Evolutionary conservation across 1,140 invertebrate genomes (phyloP), one percentile per base, ranked within the genome.

Genomic region (Drosophila sp.): DNA sequence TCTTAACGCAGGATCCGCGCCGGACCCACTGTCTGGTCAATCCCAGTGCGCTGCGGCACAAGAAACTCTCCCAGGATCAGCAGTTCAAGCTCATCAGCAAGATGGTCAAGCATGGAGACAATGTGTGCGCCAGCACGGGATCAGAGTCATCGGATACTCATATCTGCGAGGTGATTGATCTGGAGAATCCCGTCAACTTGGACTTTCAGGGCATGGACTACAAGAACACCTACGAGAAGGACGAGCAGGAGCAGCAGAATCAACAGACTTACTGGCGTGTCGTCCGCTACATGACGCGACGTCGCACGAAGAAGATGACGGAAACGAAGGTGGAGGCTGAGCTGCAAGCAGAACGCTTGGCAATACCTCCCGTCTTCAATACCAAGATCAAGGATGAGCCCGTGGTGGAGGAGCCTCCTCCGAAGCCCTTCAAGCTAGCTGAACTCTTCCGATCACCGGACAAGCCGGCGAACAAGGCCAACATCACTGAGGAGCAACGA

Each of bases 161-260:
- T 40, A 84, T 91, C 13, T 91, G 89, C 71, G 87, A 91, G 27
- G 73, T 90, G 4, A 82, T 91, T 4, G 90, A 91, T 46, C 62
- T 91, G 50, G 87, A 91, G 14, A 92, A 92, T 67, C 91, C 91
- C 0, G 46, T 91, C 25, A 61, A 69, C 1, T 32, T 91, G 27
- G 90, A 92, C 34, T 91, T 91, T n/a, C 91, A 92, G 34, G 91
- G 91, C 38, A 72, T 90, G 64, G 91, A 92, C 63, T 91, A 91
- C 46, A 82, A 80, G 53, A 80, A 89, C 18, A 90, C 80, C 0
- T 92, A 87, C 38, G 74, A 91, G 36, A 76, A 74, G 38, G 91
- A 92, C 32, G 91, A 92, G 51, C 67, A 90, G 21, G 84, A 92
- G 18, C 58, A 78, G 21, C 86, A 91, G 36, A 90, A 92, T 56